Evolutionary conservation across 23 tunicate genomes (phyloP), one percentile per base, ranked within the genome.

Genomic region (Ciona savignyi): DNA sequence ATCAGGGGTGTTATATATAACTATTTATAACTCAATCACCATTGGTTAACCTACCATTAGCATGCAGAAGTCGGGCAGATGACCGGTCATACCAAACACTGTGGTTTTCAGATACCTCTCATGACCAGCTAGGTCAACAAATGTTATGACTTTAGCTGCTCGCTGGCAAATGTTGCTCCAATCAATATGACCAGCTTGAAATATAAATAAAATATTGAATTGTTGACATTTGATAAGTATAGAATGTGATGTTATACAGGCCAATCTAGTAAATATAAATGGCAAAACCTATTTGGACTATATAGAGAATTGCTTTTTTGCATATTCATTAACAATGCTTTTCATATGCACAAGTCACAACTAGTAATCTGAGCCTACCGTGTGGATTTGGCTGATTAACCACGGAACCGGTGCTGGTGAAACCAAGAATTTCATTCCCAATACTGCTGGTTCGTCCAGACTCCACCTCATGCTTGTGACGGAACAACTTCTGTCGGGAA

Each of bases 41-140:
- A n/a, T n/a, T n/a, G n/a, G 15, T 23, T 23, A 28, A 48, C 83
- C 31, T 33, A 85, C 85, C 92, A 95, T 91, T 6, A 95, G 63
- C 92, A 95, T 84, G 51, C 99, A 95, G 51, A 95, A 95, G 83
- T 95, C 99, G 23, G 99, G 99, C 62, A 95, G 32, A 65, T 95
- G 96, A 19, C 96, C 95, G 2, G 99, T 95, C 96, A 95, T 83
- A 20, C 99, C 99, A 80, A 95, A 95, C 66, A 95, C 95, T 28
- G 99, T 95, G 64, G 99, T 95, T 74, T 95, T 95, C 35, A 95
- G 66, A 73, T 95, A 95, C 33, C 74, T 76, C 63, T 95, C 99
- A 73, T 95, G 99, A 27, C 99, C 99, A 32, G 99, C 99, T 73
- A 95, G 71, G 73, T 95, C 99, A 25, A 95, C 96, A 76, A 95